phyloP scores from a whole-genome alignment of 2,888 invertebrate species.

The Volucella inanis region DNA sequence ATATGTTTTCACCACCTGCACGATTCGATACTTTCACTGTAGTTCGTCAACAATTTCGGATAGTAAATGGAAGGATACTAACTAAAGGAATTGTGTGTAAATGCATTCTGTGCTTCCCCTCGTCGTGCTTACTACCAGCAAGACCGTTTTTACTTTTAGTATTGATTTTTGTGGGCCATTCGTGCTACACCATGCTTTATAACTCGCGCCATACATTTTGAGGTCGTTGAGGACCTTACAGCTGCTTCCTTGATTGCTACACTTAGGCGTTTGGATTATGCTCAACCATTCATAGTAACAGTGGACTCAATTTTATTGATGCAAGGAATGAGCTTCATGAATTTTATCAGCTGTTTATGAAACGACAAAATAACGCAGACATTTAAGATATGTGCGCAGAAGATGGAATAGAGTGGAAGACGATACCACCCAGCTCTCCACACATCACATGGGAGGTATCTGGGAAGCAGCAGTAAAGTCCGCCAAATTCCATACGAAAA shows the following conservation, averaged over 20 bases:
- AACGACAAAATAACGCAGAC: no score
- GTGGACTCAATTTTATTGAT: no score
- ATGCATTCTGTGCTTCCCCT: conserved; percentile 50
- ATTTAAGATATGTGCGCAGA: no score
- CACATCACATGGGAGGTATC: no score
- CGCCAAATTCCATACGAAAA: no score
- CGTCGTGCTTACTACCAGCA: conserved; percentile 37
- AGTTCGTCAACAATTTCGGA: conserved; percentile 34
- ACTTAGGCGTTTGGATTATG: conserved; percentile 21
- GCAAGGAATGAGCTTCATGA: no score
- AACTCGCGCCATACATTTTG: conserved; percentile 55
- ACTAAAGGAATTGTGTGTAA: conserved; percentile 24
- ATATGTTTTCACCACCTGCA: conserved; percentile 3
- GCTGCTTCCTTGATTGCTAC: conserved; percentile 41
- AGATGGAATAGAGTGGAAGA: no score
- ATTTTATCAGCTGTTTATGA: no score
- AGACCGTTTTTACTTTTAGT: conserved; percentile 48
- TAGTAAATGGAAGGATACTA: conserved; percentile 26
- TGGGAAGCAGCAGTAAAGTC: no score
- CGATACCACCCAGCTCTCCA: no score
- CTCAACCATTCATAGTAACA: no score
- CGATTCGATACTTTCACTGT: conserved; percentile 7
- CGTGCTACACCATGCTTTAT: conserved; percentile 24
- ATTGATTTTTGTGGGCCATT: conserved; percentile 61
- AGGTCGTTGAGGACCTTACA: conserved; percentile 47